Base-by-base conservation (phyloP, 1,140 invertebrate genomes). In the Pachypeltis micranthus region DNA sequence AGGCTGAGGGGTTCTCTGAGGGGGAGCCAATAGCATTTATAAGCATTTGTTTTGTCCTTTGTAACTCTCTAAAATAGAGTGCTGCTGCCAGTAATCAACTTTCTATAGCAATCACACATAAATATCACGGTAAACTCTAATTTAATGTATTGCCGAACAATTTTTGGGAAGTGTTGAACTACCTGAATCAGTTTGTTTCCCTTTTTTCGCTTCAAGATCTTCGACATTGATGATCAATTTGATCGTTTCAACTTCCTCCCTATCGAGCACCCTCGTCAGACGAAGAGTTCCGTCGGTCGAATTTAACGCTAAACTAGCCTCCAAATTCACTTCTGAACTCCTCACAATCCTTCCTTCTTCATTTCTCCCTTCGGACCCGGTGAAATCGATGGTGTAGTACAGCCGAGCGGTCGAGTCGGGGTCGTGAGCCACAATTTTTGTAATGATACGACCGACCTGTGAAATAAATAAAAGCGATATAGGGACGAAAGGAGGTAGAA, bases 191-290 rank as follows among this genome's bases (percentile, higher is more conserved):
- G 81, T 82, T 76, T 94, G 91, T 24, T 70, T 73, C 28, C 83
- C 84, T 58, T 81, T 87, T 25, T 85, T 79, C 0, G 90, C 85
- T 0, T 87, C 90, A 63, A 91, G 76, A 75, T 96, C 93, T 77
- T 93, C 87, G 0, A 92, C 91, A 10, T 83, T 77, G 1, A 95
- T 72, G 0, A 82, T 81, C 4, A 95, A 71, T 68, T 83, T 84
- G 12, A 94, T 83, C 1, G 79, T 81, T 74, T 94, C 91, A 1
- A 93, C 83, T 70, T 81, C 82, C 76, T 96, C 92, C 66, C 92
- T 77, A 73, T 95, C 92, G 12, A 96, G 69, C 23, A 54, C 29
- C 34, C 61, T 59, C 27, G 39, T 56, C 2, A 64, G 14, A 1
- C 63, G 34, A 14, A 64, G 55, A 54, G 58, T 64, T 29, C 91